phyloP scores from a whole-genome alignment of 2,888 invertebrate species.

The Caenorhabditis imperialis region DNA sequence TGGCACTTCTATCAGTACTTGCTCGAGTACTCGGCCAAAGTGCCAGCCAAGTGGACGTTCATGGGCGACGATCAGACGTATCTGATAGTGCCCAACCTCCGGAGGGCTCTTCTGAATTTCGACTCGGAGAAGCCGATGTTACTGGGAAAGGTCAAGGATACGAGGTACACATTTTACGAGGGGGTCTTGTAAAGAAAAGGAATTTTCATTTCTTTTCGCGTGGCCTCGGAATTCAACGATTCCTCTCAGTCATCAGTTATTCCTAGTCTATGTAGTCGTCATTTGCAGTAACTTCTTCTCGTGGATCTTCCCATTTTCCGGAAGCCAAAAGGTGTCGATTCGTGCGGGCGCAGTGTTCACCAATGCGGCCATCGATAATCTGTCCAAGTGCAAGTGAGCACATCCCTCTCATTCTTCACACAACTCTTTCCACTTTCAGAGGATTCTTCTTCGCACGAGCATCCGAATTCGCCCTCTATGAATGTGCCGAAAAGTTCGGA shows the following conservation, averaged over 20 bases:
- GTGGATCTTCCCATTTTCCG: constrained; percentile 43
- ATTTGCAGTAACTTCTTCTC: constrained; percentile 30
- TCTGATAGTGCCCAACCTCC: constrained; percentile 44
- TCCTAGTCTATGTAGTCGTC: background rate
- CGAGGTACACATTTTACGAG: constrained; percentile 4
- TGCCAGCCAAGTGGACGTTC: constrained; percentile 50
- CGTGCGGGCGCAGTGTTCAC: constrained; percentile 40
- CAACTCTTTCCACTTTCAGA: constrained; percentile 23
- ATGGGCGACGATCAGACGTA: constrained; percentile 56
- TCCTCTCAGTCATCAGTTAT: too few species aligned
- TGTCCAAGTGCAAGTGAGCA: constrained; percentile 36
- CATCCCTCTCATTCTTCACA: background rate
- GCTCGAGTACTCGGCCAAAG: constrained; percentile 42
- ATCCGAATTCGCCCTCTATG: constrained; percentile 38
- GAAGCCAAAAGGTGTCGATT: constrained; percentile 28
- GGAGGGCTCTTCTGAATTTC: constrained; percentile 7
- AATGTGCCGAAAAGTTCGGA: constrained; percentile 21
- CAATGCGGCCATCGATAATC: constrained; percentile 35
- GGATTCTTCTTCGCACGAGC: constrained; percentile 45
- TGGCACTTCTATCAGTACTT: constrained; percentile 48
- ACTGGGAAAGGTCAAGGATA: constrained; percentile 38
- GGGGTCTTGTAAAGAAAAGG: too few species aligned
- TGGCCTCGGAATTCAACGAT: background rate
- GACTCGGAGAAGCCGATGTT: constrained; percentile 25
- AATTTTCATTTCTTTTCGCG: too few species aligned